Evolutionary conservation across 2,113 vertebrate genomes (phyloP), one percentile per base, ranked within the genome.

Genomic region (Varanus salvator): DNA sequence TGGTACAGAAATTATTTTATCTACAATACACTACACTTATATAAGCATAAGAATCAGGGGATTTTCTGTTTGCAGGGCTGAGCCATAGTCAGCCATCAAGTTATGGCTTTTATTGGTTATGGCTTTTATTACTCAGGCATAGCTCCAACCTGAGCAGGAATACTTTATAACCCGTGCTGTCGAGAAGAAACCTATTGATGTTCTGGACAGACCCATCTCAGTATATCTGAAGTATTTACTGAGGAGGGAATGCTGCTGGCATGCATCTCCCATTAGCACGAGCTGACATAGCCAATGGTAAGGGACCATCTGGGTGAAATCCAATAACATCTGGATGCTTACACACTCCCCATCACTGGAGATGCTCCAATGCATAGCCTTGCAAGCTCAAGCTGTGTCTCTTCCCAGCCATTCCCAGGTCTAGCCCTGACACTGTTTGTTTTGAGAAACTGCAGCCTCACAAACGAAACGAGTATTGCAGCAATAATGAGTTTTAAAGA

Each of bases 201-300:
- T 12, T 72, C 8, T 72, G 31, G 71, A n/a, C 31, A 72, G 71
- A 72, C 12, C 71, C 31, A 72, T 15, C 12, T 4, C 71, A 72
- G 31, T 72, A 72, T 15, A 29, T 15, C 11, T 72, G 3, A 72
- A 72, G 31, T 31, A 29, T 72, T n/a, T 72, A 72, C 71, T n/a
- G 29, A 29, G 9, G 12, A 72, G 11, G 71, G 14, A 3, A 72
- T n/a, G 12, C 6, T 72, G 17, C 23, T 25, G 38, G 17, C 19
- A 29, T n/a, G 9, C 31, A 74, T 14, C 31, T 34, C 72, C 4
- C n/a, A 74, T 74, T 2, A 34, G 31, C 72, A 4, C 72, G 14
- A n/a, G 15, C n/a, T 1, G 6, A 3, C 1, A 34, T 6, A 5
- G 4, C 14, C 31, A 31, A 31, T 34, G 9, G 12, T 1, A 12